Evolutionary conservation across 2,888 invertebrate species (phyloP).

Genomic region (Pristionchus maxplancki): DNA sequence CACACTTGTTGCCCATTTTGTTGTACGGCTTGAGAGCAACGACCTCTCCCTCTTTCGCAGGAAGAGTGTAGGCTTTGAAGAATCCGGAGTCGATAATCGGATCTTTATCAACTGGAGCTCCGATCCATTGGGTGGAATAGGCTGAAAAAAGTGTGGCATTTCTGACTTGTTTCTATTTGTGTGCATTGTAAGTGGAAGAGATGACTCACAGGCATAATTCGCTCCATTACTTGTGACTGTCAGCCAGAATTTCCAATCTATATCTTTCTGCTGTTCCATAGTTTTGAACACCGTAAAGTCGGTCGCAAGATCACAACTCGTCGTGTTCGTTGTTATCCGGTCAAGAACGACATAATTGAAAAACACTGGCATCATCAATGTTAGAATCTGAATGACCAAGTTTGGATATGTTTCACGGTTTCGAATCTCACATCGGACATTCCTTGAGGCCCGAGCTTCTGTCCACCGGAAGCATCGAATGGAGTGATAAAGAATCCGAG

Average conservation of each 20-base stretch:
- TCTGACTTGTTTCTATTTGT: not conserved
- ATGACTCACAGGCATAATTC: not conserved
- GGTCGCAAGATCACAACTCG: not conserved
- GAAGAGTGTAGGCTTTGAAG: not conserved
- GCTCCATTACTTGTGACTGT: not conserved
- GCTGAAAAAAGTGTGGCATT: not conserved
- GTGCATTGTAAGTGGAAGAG: not conserved
- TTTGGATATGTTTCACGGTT: not conserved
- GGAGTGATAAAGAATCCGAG: constrained; percentile 42
- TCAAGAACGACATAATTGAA: constrained; percentile 36
- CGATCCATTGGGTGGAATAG: not conserved
- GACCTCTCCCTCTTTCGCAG: not conserved
- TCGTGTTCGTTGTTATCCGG: not conserved
- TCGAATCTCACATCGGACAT: not conserved
- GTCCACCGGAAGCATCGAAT: not conserved
- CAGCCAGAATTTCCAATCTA: not conserved
- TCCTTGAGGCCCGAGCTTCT: not conserved
- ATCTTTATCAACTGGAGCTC: not conserved
- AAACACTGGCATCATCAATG: not conserved
- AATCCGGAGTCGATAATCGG: not conserved
- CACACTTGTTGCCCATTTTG: not conserved
- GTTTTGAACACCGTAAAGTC: not conserved
- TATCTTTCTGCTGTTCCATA: not conserved
- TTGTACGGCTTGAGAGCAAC: not conserved
- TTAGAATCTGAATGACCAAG: constrained; percentile 11